phyloP scores from a whole-genome alignment of 1,140 invertebrate genomes.

The Acromyrmex heyeri region DNA sequence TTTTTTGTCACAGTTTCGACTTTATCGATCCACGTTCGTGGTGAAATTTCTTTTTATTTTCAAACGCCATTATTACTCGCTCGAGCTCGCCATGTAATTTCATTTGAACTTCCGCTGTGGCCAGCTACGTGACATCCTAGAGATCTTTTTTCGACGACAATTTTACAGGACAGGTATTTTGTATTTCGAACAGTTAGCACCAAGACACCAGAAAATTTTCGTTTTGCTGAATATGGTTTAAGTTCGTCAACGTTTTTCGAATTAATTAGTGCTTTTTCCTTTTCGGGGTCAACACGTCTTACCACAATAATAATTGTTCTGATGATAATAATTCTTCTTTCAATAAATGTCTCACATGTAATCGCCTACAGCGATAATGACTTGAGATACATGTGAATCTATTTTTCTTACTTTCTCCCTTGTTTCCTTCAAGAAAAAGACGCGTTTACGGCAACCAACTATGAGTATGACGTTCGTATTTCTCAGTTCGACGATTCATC shows the following conservation, averaged over 20 bases:
- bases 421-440: neutral
- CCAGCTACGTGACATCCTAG: constrained; percentile 69
- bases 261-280: constrained; percentile 11
- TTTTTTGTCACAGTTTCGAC: constrained; percentile 31
- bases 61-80: constrained; percentile 56
- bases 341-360: neutral
- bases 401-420: constrained; percentile 4
- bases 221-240: constrained; percentile 22
- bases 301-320: constrained; percentile 7
- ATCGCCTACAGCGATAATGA: neutral
- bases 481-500: constrained; percentile 21
- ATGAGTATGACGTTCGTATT: constrained; percentile 54
- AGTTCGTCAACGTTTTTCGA: neutral
- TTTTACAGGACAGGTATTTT: constrained; percentile 47
- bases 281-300: neutral
- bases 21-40: constrained; percentile 49
- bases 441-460: constrained; percentile 34
- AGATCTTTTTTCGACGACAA: constrained; percentile 51
- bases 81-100: constrained; percentile 56
- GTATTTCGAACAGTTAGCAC: constrained; percentile 21
- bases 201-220: constrained; percentile 18
- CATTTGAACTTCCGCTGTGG: constrained; percentile 69
- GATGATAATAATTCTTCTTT: constrained; percentile 23
- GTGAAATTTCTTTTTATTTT: constrained; percentile 55
- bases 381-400: neutral